These are phyloP conservation scores for Dione vanillae DNA, from an alignment of 2,888 invertebrate genomes.

Conservation along the genomic window DNA sequence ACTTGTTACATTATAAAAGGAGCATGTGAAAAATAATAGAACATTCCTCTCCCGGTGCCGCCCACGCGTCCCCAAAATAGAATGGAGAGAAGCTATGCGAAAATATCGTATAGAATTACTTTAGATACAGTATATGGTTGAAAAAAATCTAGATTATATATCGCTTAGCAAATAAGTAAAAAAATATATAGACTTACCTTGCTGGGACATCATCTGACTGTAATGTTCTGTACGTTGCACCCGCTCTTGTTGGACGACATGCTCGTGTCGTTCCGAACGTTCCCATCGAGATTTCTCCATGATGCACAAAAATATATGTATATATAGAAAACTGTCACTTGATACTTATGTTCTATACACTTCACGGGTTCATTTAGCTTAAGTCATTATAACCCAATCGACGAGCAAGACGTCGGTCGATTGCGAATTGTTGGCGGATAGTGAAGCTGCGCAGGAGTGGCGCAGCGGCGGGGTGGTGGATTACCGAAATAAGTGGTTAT, in stretches of 20 bases:
- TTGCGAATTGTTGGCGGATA: conserved; percentile 95
- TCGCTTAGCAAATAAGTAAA: conserved; percentile 1
- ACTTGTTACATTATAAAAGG: conserved; percentile 58
- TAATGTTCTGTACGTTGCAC: conserved; percentile 88
- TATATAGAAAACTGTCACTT: conserved; percentile 77
- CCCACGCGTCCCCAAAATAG: conserved; percentile 74
- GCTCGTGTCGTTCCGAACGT: conserved; percentile 68
- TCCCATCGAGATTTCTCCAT: conserved; percentile 89
- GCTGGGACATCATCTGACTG: conserved; percentile 90
- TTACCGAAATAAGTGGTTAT: conserved; percentile 82
- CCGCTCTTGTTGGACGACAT: conserved; percentile 80
- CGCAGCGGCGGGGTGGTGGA: conserved; percentile 68
- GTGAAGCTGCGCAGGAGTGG: conserved; percentile 76
- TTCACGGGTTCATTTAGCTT: conserved; percentile 86
- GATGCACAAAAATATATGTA: conserved; percentile 76
- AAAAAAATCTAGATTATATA: conserved; percentile 44
- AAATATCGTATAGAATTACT: conserved; percentile 71
- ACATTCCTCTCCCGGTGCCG: conserved; percentile 58
- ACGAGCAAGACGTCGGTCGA: conserved; percentile 96
- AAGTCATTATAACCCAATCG: conserved; percentile 91
- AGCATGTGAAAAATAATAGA: conserved; percentile 59
- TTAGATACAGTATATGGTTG: conserved; percentile 35
- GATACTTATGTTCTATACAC: conserved; percentile 72
- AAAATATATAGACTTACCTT: conserved; percentile 83
- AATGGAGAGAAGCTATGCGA: conserved; percentile 78